phyloP scores from a whole-genome alignment of 2,888 invertebrate genomes.

The Lacanobia wlatinum region DNA sequence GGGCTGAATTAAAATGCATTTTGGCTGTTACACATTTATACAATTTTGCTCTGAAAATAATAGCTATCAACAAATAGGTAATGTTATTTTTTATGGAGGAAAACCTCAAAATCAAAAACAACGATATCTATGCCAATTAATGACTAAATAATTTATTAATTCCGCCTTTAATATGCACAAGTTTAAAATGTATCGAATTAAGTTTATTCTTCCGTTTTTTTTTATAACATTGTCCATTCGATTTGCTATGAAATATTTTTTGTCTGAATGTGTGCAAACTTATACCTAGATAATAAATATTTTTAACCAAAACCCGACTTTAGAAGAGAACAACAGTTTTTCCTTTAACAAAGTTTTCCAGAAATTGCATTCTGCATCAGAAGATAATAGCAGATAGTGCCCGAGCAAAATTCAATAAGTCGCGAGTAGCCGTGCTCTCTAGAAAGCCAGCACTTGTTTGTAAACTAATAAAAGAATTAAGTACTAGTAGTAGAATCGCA shows the following conservation, averaged over 20 bases:
- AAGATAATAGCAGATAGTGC: not conserved
- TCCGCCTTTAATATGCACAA: no score
- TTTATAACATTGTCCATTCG: no score
- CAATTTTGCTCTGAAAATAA: not conserved
- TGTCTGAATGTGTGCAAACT: no score
- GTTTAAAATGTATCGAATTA: no score
- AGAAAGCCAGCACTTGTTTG: not conserved
- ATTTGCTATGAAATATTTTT: no score
- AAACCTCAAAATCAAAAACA: no score
- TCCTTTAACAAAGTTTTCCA: not conserved
- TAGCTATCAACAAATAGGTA: not conserved
- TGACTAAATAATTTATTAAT: no score
- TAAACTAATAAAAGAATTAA: constrained; percentile 3
- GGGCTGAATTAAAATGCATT: not conserved
- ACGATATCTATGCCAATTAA: no score
- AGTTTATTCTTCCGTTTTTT: no score
- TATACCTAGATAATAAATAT: no score
- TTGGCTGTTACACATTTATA: not conserved
- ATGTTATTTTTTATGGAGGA: no score
- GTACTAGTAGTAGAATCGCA: not conserved
- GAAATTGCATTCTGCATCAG: not conserved
- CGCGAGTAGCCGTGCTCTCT: not conserved
- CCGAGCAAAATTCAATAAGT: constrained; percentile 20
- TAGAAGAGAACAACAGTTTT: no score
- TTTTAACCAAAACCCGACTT: not conserved